Conservation (phyloP, 2,797 vertebrate species). For the Coendou prehensilis region DNA sequence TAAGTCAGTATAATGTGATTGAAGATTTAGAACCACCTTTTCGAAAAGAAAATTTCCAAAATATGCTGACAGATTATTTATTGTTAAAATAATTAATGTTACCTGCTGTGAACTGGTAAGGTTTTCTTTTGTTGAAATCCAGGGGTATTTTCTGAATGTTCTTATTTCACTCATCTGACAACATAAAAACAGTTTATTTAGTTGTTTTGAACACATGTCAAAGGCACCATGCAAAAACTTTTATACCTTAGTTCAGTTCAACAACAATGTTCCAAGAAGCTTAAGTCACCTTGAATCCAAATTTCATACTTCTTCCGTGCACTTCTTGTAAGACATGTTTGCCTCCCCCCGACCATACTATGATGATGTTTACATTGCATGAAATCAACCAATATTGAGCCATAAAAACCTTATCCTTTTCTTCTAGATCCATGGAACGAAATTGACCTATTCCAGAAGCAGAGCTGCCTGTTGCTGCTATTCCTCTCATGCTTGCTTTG, state of each 20-base stretch:
- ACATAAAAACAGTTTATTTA: background rate
- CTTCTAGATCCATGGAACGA: background rate
- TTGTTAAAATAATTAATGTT: constrained; percentile 15
- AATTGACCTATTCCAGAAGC: background rate
- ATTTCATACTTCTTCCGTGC: background rate
- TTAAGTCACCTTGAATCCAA: background rate
- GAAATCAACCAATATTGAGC: background rate
- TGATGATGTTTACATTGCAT: background rate
- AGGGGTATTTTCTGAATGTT: background rate
- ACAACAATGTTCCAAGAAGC: background rate
- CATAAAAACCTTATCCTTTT: background rate
- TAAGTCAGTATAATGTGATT: background rate
- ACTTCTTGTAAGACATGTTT: background rate
- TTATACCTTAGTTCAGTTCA: background rate
- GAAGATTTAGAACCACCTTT: background rate
- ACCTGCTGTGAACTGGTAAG: background rate
- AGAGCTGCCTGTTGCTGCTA: background rate
- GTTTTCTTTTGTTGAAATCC: background rate
- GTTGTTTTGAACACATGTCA: background rate
- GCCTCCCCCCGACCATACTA: background rate
- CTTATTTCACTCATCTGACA: background rate
- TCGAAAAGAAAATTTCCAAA: constrained; percentile 1
- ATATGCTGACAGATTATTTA: background rate
- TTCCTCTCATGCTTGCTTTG: background rate
- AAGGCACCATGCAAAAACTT: background rate